Evolutionary conservation across 2,888 invertebrate genomes (phyloP).

Genomic region (Spicauda simplicius): DNA sequence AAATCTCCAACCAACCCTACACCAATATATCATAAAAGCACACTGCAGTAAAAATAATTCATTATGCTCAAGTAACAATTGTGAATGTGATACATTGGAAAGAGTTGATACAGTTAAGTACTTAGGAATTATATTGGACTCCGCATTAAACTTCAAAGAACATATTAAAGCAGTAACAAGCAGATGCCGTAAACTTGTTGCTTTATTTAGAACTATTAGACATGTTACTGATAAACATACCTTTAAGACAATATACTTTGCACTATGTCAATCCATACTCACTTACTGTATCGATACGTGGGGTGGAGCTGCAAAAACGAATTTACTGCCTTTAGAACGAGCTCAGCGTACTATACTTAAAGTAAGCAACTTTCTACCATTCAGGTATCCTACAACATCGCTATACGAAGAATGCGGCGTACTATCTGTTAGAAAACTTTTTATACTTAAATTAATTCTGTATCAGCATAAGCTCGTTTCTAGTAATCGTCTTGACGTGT

Average conservation of each 20-base stretch:
- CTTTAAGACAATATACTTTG: not conserved
- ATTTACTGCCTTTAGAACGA: too few species aligned
- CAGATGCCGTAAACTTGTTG: not conserved
- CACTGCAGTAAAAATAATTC: not conserved
- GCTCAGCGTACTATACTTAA: not conserved
- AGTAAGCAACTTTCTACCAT: not conserved
- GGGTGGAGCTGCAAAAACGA: slow-evolving; percentile 7
- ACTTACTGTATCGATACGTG: not conserved
- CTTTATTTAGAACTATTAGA: not conserved
- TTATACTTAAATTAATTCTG: too few species aligned
- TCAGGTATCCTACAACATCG: not conserved
- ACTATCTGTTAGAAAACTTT: too few species aligned
- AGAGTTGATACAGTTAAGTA: not conserved
- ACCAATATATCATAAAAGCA: not conserved
- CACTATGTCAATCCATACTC: slow-evolving; percentile 6
- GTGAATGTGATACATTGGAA: slow-evolving; percentile 14
- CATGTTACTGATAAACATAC: not conserved
- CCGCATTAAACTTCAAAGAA: not conserved
- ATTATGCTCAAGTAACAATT: too few species aligned
- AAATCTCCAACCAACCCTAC: not conserved
- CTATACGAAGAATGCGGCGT: too few species aligned
- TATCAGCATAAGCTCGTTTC: too few species aligned
- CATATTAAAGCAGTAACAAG: too few species aligned
- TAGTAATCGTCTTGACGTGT: too few species aligned
- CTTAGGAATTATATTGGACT: not conserved